A percentile compares a stretch with the other conserved stretches of the same genome.
These are phyloP conservation scores for Columba livia DNA, from an alignment of 2,113 vertebrate species.

Conservation along the genomic window DNA sequence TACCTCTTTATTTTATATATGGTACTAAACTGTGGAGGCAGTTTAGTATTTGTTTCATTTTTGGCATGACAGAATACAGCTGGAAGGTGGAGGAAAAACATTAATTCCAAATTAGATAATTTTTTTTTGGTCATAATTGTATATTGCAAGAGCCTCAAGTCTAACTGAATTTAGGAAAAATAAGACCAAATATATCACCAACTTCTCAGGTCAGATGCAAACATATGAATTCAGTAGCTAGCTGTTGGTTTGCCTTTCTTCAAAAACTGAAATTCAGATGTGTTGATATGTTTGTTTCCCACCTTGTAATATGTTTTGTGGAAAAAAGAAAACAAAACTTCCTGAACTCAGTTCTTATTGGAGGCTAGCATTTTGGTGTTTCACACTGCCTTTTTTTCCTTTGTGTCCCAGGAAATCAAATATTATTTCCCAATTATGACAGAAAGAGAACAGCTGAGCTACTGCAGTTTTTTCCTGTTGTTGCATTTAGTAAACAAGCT, in stretches of 20 bases:
- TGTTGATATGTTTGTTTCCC: neutral
- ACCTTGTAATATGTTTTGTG: neutral
- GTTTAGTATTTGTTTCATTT: neutral
- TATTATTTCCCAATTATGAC: constrained; percentile 21
- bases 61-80: neutral
- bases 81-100: neutral
- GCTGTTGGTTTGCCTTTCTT: neutral
- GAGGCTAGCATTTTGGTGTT: neutral
- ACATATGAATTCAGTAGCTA: neutral
- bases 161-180: neutral
- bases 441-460: constrained; percentile 35
- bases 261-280: neutral
- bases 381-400: neutral
- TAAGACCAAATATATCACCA: neutral
- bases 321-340: neutral
- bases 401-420: neutral
- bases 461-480: neutral
- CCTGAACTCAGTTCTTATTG: neutral
- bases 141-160: neutral
- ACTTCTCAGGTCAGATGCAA: neutral
- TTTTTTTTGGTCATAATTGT: neutral
- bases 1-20: neutral
- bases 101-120: neutral
- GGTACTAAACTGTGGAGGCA: neutral
- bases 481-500: constrained; percentile 39